Percentiles rank a stretch among this genome's conserved stretches.
phyloP scores from a whole-genome alignment of 2,797 vertebrate genomes.

The Acipenser transmontanus region DNA sequence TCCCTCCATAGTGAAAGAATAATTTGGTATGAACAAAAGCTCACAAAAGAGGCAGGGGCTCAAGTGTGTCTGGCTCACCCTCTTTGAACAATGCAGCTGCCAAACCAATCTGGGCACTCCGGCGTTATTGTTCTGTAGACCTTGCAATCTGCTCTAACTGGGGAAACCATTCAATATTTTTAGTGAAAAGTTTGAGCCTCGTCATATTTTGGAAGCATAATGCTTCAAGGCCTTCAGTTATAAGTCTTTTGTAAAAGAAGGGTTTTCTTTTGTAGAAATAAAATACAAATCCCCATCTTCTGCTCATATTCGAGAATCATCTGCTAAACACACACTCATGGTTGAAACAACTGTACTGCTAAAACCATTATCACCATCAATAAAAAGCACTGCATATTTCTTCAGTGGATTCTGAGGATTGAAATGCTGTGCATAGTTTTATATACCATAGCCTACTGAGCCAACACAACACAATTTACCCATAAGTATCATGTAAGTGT shows the following conservation, averaged over 20 bases:
- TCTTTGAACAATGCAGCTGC: constrained; percentile 86
- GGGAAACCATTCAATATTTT: constrained; percentile 48
- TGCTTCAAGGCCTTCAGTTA: constrained; percentile 32
- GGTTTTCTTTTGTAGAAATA: too few species aligned
- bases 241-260: not conserved
- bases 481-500: too few species aligned
- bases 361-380: too few species aligned
- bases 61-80: constrained; percentile 93
- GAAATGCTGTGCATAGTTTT: too few species aligned
- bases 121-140: constrained; percentile 78
- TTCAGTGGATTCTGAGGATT: too few species aligned
- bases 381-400: too few species aligned
- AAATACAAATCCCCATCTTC: too few species aligned
- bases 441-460: too few species aligned
- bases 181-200: constrained; percentile 47
- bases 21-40: constrained; percentile 83
- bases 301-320: too few species aligned
- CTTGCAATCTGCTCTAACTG: constrained; percentile 71
- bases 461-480: too few species aligned
- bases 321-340: too few species aligned
- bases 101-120: constrained; percentile 85
- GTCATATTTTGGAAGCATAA: constrained; percentile 45
- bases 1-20: constrained; percentile 83
- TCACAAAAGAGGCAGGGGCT: constrained; percentile 70
- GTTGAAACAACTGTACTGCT: too few species aligned